phyloP scores from a whole-genome alignment of 2,888 invertebrate genomes.

The Sarcophaga rosellei region DNA sequence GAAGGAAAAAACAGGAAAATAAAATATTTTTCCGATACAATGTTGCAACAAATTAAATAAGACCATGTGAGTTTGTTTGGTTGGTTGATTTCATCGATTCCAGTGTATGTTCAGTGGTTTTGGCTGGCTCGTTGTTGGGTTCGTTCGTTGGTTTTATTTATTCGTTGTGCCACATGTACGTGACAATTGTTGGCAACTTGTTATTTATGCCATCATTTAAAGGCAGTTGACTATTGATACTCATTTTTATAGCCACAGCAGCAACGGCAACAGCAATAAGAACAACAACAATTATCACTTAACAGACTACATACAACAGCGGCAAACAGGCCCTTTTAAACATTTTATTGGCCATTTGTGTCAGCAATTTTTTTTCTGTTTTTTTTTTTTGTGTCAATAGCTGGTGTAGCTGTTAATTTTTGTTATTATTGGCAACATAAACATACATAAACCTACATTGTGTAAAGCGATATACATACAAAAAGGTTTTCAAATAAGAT shows the following conservation, averaged over 20 bases:
- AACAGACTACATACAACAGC: not conserved
- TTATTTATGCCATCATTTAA: constrained; percentile 54
- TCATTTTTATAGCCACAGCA: constrained; percentile 22
- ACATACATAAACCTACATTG: constrained; percentile 28
- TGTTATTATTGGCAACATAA: constrained; percentile 34
- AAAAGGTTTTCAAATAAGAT: not conserved
- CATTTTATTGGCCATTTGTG: constrained; percentile 22
- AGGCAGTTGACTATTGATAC: constrained; percentile 41
- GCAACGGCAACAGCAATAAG: not conserved
- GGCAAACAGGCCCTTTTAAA: constrained; percentile 45
- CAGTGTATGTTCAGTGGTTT: not conserved
- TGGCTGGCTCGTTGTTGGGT: not conserved
- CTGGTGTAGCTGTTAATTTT: constrained; percentile 49
- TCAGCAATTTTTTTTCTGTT: not conserved
- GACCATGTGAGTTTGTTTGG: too few species aligned
- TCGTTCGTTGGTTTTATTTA: constrained; percentile 1
- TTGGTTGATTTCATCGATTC: not conserved
- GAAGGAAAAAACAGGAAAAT: constrained; percentile 14
- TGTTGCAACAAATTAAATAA: constrained; percentile 26
- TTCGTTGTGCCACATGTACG: constrained; percentile 42
- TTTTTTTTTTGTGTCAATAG: constrained; percentile 35
- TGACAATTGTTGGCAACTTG: constrained; percentile 61
- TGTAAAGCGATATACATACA: constrained; percentile 41
- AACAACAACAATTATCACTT: not conserved
- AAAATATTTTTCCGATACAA: constrained; percentile 40